Percentiles rank a stretch among this genome's conserved stretches.
Conservation (phyloP, 2,797 vertebrate genomes). For the Takifugu ocellatus region DNA sequence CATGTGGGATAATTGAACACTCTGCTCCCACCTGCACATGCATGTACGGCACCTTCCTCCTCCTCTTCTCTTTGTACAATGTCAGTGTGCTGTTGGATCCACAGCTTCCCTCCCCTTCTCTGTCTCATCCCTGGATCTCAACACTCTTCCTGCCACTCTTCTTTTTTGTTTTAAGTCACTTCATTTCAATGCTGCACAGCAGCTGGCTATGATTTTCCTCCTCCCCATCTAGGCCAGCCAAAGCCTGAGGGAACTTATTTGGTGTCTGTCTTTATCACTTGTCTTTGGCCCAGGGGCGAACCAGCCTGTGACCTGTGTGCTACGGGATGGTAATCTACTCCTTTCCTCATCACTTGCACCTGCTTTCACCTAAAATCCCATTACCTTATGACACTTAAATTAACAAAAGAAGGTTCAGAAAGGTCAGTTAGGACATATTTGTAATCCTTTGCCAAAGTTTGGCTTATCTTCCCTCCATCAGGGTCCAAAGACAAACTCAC, state of each 20-base stretch:
- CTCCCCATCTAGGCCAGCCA: conserved; percentile 39
- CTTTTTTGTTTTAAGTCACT: conserved; percentile 62
- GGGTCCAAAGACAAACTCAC: not conserved
- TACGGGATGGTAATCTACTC: conserved; percentile 41
- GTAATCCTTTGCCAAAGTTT: not conserved
- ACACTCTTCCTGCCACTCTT: conserved; percentile 16
- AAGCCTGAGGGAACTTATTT: conserved; percentile 53
- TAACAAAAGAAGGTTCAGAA: conserved; percentile 16
- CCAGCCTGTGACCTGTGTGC: conserved; percentile 56
- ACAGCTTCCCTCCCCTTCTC: conserved; percentile 54
- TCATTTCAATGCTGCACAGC: conserved; percentile 59
- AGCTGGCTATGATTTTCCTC: conserved; percentile 21
- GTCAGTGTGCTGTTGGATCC: conserved; percentile 58
- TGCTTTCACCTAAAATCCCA: conserved; percentile 37
- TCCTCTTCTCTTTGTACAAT: conserved; percentile 40
- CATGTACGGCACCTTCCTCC: conserved; percentile 4
- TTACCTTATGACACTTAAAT: conserved; percentile 20
- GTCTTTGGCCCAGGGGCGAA: conserved; percentile 62
- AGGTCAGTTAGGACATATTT: not conserved
- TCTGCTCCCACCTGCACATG: conserved; percentile 23
- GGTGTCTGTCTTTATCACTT: conserved; percentile 53
- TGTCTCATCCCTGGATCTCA: conserved; percentile 55
- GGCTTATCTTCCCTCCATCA: too few relatives aligned
- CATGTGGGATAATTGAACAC: conserved; percentile 24
- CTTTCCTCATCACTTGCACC: conserved; percentile 26